Evolutionary conservation across 2,888 invertebrate species (phyloP).

Genomic region (Xylota sylvarum): DNA sequence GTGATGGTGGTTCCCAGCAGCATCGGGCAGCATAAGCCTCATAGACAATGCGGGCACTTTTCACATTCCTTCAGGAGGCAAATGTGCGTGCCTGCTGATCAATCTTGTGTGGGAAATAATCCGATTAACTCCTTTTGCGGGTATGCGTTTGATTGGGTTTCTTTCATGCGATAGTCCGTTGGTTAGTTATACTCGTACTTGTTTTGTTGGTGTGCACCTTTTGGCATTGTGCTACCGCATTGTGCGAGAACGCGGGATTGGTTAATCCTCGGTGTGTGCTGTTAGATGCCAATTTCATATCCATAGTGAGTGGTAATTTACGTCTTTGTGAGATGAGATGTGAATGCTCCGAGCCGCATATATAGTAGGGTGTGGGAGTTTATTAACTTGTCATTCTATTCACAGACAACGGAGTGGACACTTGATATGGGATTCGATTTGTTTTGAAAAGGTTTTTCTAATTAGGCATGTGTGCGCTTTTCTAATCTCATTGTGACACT

Average conservation of each 20-base stretch:
- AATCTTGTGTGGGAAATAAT: slow-evolving; percentile 77
- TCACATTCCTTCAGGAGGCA: slow-evolving; percentile 75
- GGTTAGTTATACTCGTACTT: slow-evolving; percentile 26
- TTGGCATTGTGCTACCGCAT: slow-evolving; percentile 62
- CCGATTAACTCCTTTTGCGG: slow-evolving; percentile 77
- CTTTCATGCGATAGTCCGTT: slow-evolving; percentile 62
- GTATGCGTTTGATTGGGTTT: slow-evolving; percentile 76
- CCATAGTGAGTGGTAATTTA: slow-evolving; percentile 76
- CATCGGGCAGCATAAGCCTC: slow-evolving; percentile 58
- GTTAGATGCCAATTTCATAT: slow-evolving; percentile 76
- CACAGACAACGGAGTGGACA: slow-evolving; percentile 41
- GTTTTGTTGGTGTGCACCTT: slow-evolving; percentile 55
- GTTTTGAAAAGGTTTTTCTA: slow-evolving; percentile 26
- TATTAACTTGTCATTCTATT: slow-evolving; percentile 74
- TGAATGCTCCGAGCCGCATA: slow-evolving; percentile 34
- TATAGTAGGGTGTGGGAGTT: slow-evolving; percentile 63
- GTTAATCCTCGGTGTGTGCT: slow-evolving; percentile 65
- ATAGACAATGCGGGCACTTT: slow-evolving; percentile 76
- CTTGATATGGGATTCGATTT: slow-evolving; percentile 22
- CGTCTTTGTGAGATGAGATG: slow-evolving; percentile 73
- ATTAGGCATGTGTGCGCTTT: not conserved
- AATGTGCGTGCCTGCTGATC: slow-evolving; percentile 77
- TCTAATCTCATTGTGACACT: not conserved
- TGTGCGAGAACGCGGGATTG: slow-evolving; percentile 51
- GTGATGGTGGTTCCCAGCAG: slow-evolving; percentile 61